Base-by-base conservation (phyloP, 2,888 invertebrate species). In the Anodontia alba region DNA sequence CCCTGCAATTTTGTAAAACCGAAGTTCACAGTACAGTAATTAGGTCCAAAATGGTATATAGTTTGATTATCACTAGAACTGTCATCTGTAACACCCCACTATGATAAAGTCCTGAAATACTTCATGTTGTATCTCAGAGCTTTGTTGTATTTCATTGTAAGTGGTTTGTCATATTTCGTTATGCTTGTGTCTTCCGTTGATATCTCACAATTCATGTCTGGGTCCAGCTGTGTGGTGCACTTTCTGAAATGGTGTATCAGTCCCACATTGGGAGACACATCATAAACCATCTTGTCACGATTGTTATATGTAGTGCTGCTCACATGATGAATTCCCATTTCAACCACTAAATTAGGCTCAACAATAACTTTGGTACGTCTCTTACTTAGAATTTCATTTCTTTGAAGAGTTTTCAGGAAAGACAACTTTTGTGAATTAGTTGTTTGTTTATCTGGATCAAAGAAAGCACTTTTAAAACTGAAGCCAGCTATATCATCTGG, bases 271-370 rank as follows among this genome's bases (percentile, higher is more conserved):
- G 83, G 80, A 49, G 78, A 75, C 3, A 91, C 88, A n/a, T 81
- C 66, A 10, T 43, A n/a, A 1, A 67, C 67, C 17, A 49, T 49
- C 20, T 74, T 38, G 20, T 78, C 67, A 57, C 23, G 15, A 10
- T 49, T 69, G 57, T 15, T 23, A 7, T n/a, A 23, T 12, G 33
- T 1, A 54, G 26, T 26, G 10, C 23, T 54, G 66, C 90, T 91
- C 1, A 92, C 83, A 76, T 93, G 93, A 73, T 93, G 93, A 31
- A 93, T 92, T 3, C 93, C 93, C 75, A 92, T 77, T 75, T 92
- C 91, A 69, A 89, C 88, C 3, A 92, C 84, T 46, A 73, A 80
- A 8, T 86, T 78, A 2, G 92, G 90, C 54, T 83, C 76, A 3
- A 92, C 89, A 10, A 93, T 82, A 12, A 92, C 71, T 76, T 93